Base-by-base conservation (phyloP, 2,113 vertebrate species). In the Oxyura jamaicensis region DNA sequence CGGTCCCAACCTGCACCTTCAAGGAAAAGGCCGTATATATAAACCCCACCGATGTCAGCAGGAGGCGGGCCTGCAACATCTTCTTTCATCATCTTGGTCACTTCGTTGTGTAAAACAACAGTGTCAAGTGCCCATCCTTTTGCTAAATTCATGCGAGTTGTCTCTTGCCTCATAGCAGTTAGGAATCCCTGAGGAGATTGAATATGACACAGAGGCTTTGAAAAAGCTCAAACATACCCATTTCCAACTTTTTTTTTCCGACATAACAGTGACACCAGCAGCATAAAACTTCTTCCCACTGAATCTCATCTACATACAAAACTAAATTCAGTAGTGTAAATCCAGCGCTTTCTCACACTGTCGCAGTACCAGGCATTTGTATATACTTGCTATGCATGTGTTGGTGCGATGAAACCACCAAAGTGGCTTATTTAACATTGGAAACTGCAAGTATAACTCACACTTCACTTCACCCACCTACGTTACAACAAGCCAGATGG, bases 1-100 rank as follows among this genome's bases (percentile, higher is more conserved):
- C 97, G 97, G 95, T 98, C 98, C 98, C 98, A 99, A 8, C 98
- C 98, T 1, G 98, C 98, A 6, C 98, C 98, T 85, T 99, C 98
- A 1, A 99, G 97, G 88, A 98, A 98, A 59, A 99, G 98, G 44
- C 98, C 98, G 0, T 98, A 97, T 21, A 99, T 97, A 55, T 98
- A 99, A 91, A 98, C 98, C 2, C 98, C 98, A 25, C 98, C 98
- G 3, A 98, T 28, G 48, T 99, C 98, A 60, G 96, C 97, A 11
- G 98, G 97, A 66, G 98, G 98, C 18, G 98, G 97, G 10, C 95
- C 95, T 15, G 48, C 86, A 59, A 99, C 97, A 20, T 98, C 98
- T 93, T 99, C 98, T 81, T 95, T 98, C 98, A 98, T 98, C 98
- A 98, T 98, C 81, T 95, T 98, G 71, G 98, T 98, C 91, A 99